These are phyloP conservation scores for Takifugu rubripes DNA, from an alignment of 2,797 vertebrate species.

Conservation along the genomic window DNA sequence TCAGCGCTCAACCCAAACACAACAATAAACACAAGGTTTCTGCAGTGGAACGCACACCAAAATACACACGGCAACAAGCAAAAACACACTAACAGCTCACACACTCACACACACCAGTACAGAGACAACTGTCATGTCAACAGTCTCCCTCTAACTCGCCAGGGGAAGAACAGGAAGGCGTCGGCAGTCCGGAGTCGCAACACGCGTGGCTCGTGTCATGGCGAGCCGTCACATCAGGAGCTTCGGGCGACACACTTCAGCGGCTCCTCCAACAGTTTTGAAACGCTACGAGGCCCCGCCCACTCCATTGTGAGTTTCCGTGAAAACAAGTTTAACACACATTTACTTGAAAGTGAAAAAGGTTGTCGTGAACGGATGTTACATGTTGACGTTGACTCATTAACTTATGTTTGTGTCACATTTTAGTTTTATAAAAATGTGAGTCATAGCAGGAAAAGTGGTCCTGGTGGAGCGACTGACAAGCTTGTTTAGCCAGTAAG, in stretches of 20 bases:
- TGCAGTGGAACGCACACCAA: slow-evolving; percentile 1
- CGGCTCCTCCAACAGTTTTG: slow-evolving; percentile 72
- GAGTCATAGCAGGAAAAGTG: too few relatives aligned
- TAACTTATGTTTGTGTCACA: too few relatives aligned
- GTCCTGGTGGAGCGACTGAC: too few relatives aligned
- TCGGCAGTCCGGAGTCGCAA: slow-evolving; percentile 61
- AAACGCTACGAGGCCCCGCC: slow-evolving; percentile 72
- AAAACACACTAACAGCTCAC: slow-evolving; percentile 2
- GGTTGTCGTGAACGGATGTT: background rate
- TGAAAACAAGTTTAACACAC: background rate
- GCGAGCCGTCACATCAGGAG: slow-evolving; percentile 33
- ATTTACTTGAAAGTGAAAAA: background rate
- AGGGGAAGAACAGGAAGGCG: slow-evolving; percentile 66
- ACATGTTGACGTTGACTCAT: too few relatives aligned
- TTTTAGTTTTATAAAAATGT: too few relatives aligned
- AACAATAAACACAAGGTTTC: slow-evolving; percentile 75
- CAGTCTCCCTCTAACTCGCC: background rate
- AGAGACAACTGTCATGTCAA: background rate
- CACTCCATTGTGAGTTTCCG: background rate
- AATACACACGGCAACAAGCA: slow-evolving; percentile 1
- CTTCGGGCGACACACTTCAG: slow-evolving; percentile 79
- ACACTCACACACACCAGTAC: background rate
- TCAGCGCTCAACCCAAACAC: slow-evolving; percentile 61
- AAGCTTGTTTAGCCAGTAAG: too few relatives aligned
- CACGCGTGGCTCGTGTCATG: slow-evolving; percentile 67